These are phyloP conservation scores for Steinernema carpocapsae DNA, from an alignment of 2,888 invertebrate genomes.

Conservation along the genomic window DNA sequence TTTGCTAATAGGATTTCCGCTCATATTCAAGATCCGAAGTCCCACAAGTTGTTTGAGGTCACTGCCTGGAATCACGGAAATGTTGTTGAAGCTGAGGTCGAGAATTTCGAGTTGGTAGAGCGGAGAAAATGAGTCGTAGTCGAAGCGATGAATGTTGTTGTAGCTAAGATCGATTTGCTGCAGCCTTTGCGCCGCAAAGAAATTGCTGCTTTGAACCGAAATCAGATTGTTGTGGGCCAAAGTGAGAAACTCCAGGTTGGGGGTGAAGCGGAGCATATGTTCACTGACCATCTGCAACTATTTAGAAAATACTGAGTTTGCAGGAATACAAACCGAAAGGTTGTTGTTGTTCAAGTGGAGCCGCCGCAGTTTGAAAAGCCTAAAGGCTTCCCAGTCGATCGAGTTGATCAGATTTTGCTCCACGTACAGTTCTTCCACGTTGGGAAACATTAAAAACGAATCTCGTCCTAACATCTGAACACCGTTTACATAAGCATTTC, in stretches of 20 bases:
- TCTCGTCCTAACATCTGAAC: conserved; percentile 37
- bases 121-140: conserved; percentile 54
- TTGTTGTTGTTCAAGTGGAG: conserved; percentile 44
- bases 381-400: conserved; percentile 54
- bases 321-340: conserved; percentile 40
- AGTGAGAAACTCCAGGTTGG: conserved; percentile 50
- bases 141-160: conserved; percentile 50
- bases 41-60: conserved; percentile 51
- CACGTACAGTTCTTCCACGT: conserved; percentile 51
- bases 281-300: conserved; percentile 46
- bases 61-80: conserved; percentile 42
- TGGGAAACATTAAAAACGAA: conserved; percentile 45
- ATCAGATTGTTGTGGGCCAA: conserved; percentile 47
- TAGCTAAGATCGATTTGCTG: conserved; percentile 42
- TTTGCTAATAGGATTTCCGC: conserved; percentile 49
- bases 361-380: conserved; percentile 44
- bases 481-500: background rate
- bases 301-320: background rate
- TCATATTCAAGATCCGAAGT: conserved; percentile 48
- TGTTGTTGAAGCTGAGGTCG: conserved; percentile 49
- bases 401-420: conserved; percentile 43
- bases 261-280: conserved; percentile 52
- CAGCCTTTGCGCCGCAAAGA: conserved; percentile 49
- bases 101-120: conserved; percentile 49
- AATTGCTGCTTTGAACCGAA: conserved; percentile 50